Conservation (phyloP, 2,113 vertebrate species). For the Notarius lentiginosus region DNA sequence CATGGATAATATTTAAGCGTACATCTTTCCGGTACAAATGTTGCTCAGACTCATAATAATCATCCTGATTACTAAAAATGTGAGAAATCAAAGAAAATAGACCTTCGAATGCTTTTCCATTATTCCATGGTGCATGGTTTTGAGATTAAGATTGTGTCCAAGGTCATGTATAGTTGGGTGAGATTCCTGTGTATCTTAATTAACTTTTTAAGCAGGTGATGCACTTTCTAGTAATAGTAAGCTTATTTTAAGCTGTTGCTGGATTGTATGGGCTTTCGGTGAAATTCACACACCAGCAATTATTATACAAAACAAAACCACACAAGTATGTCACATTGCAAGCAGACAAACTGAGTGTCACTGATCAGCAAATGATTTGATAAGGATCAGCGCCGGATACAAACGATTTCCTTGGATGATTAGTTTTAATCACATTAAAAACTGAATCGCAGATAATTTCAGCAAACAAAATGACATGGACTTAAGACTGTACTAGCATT, state of each 20-base stretch:
- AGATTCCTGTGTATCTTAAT: no score
- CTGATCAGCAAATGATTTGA: neutral
- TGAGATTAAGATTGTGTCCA: neutral
- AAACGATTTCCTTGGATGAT: neutral
- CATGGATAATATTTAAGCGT: no score
- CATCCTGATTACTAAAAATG: no score
- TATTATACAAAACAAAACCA: neutral
- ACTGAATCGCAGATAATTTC: neutral
- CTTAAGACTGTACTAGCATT: neutral
- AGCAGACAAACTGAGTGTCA: neutral
- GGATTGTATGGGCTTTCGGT: neutral
- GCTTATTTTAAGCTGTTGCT: neutral
- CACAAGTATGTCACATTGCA: neutral
- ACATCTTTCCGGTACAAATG: no score
- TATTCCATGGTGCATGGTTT: neutral
- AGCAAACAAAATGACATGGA: neutral
- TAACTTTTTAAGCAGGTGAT: neutral
- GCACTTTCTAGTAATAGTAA: no score
- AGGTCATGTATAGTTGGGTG: neutral
- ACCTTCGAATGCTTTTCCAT: neutral
- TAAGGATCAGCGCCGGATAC: slow-evolving; percentile 5
- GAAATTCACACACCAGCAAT: neutral
- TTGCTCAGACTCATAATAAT: no score
- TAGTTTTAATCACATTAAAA: neutral
- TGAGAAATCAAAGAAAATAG: no score